Evolutionary conservation across 2,888 invertebrate species (phyloP).

Genomic region (Pristionchus mayeri): DNA sequence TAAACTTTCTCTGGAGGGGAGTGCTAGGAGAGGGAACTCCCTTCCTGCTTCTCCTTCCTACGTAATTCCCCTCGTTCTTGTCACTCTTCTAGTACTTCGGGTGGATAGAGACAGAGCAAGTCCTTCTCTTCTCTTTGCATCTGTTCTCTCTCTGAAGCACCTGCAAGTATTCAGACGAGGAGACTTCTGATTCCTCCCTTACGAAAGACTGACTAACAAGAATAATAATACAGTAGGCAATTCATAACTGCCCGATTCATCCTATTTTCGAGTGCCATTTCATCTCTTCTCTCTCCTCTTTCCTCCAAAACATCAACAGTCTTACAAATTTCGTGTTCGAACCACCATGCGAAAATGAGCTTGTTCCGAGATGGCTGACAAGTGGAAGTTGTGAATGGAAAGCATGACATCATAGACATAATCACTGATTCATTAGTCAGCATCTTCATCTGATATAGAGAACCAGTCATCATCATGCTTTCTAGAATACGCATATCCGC

Average conservation of each 20-base stretch:
- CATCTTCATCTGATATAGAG: no score
- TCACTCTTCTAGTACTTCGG: background rate
- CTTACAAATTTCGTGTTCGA: background rate
- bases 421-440: no score
- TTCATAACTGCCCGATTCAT: background rate
- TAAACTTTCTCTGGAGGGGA: conserved; percentile 1
- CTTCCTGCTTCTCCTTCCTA: background rate
- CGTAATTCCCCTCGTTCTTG: conserved; percentile 22
- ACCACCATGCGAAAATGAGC: background rate
- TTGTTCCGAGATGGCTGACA: no score
- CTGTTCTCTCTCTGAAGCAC: no score
- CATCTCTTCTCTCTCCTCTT: conserved; percentile 8
- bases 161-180: no score
- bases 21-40: background rate
- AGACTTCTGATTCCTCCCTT: no score
- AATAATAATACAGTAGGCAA: background rate
- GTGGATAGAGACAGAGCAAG: background rate
- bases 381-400: no score
- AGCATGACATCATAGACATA: no score
- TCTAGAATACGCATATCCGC: no score
- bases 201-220: no score
- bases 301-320: background rate
- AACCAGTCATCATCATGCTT: no score
- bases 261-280: background rate
- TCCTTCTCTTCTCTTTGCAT: no score